Percentiles rank a stretch among this genome's conserved stretches.
These are phyloP conservation scores for Enteromius afrohamiltoni DNA, from an alignment of 2,797 vertebrate species.

Conservation along the genomic window DNA sequence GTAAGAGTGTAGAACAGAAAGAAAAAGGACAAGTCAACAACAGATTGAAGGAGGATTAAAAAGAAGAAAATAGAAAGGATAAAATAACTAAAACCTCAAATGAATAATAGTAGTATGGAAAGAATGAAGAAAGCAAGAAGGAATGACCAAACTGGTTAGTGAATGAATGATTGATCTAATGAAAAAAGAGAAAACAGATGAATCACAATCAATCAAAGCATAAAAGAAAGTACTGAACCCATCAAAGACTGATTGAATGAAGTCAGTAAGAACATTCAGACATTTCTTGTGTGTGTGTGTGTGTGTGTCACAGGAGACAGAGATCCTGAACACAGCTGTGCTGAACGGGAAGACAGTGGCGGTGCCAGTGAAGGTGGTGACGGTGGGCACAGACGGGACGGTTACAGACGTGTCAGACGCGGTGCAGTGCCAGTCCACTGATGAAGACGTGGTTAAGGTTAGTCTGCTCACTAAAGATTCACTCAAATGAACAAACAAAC, in stretches of 20 bases:
- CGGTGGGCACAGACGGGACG: slow-evolving; percentile 81
- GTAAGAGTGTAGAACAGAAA: not conserved
- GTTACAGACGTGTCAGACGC: slow-evolving; percentile 89
- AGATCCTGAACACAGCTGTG: slow-evolving; percentile 93
- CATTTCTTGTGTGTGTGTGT: not conserved
- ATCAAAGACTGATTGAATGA: not conserved
- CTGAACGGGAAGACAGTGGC: slow-evolving; percentile 90
- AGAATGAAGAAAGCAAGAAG: not conserved
- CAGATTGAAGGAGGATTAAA: not conserved
- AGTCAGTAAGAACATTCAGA: not conserved
- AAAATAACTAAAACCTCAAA: not conserved
- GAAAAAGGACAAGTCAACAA: not conserved
- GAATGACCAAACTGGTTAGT: not conserved
- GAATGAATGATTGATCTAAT: not conserved
- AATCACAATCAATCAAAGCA: not conserved
- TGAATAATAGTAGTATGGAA: not conserved
- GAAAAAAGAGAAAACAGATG: not conserved
- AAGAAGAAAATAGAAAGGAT: not conserved
- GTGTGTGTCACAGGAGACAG: slow-evolving; percentile 80
- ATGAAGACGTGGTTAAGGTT: slow-evolving; percentile 92
- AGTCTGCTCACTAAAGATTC: slow-evolving; percentile 56
- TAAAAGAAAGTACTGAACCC: not conserved
- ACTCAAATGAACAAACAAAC: not conserved
- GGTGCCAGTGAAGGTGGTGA: slow-evolving; percentile 89
- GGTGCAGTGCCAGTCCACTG: slow-evolving; percentile 86